Base-by-base conservation (phyloP, 1,140 invertebrate genomes). In the Bathynomus jamesi region DNA sequence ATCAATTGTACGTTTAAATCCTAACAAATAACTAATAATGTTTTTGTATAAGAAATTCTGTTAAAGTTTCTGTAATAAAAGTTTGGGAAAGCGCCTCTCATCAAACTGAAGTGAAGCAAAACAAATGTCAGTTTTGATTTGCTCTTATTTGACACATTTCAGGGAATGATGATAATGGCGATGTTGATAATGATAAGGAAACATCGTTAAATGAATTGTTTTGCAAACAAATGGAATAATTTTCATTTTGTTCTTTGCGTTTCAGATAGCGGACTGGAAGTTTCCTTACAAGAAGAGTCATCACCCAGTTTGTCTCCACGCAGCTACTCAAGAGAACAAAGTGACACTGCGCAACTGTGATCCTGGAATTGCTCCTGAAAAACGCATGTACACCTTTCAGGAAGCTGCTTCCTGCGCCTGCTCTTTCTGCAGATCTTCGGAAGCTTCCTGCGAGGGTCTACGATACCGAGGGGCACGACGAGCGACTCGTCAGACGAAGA, bases 291-390 rank as follows among this genome's bases (percentile, higher is more conserved):
- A 93, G 80, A 85, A 88, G 32, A 91, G 90, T 4, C 86, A 87
- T 75, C 92, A 94, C 80, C 90, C 90, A 0, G 91, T 94, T 0
- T 94, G 92, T 81, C 87, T 91, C 17, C 91, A 93, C 79, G 88
- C 87, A 2, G 84, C 85, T 2, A 83, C 87, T 0, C 84, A 83
- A 64, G 79, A 82, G n/a, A 82, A 83, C 1, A 81, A 83, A 21
- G 86, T 86, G 0, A 82, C 81, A 5, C 81, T 91, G 4, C 80
- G 81, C 3, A 83, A 90, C 78, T 92, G 90, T 79, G 87, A 91
- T 78, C 82, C 84, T 4, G 86, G 84, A 8, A 87, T 84, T 0
- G 81, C 83, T 61, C 84, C 85, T 3, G 84, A 84, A 11, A 85
- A 86, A 0, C 83, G 86, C 29, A 64, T 76, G 21, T 89, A 90